Evolutionary conservation across 2,113 vertebrate species (phyloP), one percentile per base, ranked within the genome.

Genomic region (Elanus axillaris): DNA sequence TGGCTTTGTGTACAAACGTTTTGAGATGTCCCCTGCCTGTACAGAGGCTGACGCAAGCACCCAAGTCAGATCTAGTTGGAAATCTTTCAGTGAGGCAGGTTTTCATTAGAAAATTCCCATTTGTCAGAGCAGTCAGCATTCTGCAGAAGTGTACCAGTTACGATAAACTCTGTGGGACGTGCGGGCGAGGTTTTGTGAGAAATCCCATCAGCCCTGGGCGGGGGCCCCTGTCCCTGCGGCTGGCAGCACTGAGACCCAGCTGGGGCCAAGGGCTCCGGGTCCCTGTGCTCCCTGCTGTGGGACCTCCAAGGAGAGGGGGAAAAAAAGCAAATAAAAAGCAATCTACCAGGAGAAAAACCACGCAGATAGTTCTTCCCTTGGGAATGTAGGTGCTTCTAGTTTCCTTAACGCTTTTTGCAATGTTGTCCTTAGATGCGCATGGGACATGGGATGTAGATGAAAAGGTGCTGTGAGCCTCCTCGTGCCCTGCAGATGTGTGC

Each of bases 81-180:
- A 77, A 90, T 84, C 81, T 90, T 92, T 80, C 86, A 87, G 73
- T 20, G n/a, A 50, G 58, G 74, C 83, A 91, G 87, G 87, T 60
- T 94, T 93, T 80, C 74, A 91, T 91, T 81, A 91, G 95, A 43
- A 43, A 76, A 73, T 52, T 53, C 74, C 79, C n/a, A 17, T 91
- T 73, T 94, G 59, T 73, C 83, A 86, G 42, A 92, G 80, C 79
- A 60, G 73, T 25, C 53, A 25, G 80, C 0, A 0, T 19, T 88
- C 74, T 45, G 59, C 83, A 81, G 87, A 58, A 81, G 43, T 6
- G 59, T 34, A 55, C 69, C 55, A 55, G 72, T 72, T 93, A 66
- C 0, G 20, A 72, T 52, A 79, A 71, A 66, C 82, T 42, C 72
- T 5, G 34, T 0, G 1, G 82, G 90, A 67, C 0, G 1, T 10